A percentile compares a stretch with the other conserved stretches of the same genome.
Conservation (phyloP, 2,888 invertebrate genomes). For the Fissipunctia ypsillon region DNA sequence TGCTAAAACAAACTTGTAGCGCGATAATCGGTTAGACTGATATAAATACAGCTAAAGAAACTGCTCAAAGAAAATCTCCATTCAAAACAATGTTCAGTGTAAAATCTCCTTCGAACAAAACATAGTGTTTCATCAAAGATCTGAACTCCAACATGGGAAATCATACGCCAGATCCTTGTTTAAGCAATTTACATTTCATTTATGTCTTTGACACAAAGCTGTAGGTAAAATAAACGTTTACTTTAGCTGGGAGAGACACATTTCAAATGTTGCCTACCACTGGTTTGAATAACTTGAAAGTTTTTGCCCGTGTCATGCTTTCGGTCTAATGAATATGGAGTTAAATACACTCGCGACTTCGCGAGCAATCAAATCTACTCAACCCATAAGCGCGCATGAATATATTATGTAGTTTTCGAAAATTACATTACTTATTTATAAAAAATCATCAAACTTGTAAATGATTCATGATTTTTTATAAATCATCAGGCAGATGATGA, state of each 20-base stretch:
- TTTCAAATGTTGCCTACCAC: slow-evolving; percentile 52
- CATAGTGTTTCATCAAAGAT: slow-evolving; percentile 22
- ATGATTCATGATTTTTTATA: too few species aligned
- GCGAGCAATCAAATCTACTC: too few species aligned
- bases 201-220: slow-evolving; percentile 63
- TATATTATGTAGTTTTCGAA: too few species aligned
- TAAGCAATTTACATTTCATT: slow-evolving; percentile 66
- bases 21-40: too few species aligned
- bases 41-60: too few species aligned
- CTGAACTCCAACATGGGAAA: slow-evolving; percentile 57
- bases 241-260: slow-evolving; percentile 37
- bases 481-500: too few species aligned
- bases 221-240: slow-evolving; percentile 59
- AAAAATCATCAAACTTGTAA: too few species aligned
- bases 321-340: not conserved
- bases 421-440: too few species aligned
- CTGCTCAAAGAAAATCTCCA: not conserved
- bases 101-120: slow-evolving; percentile 29
- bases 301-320: slow-evolving; percentile 13
- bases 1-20: not conserved
- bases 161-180: slow-evolving; percentile 57
- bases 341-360: too few species aligned
- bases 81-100: not conserved
- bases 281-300: slow-evolving; percentile 47
- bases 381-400: too few species aligned